Percentiles rank a stretch among this genome's conserved stretches.
phyloP scores from a whole-genome alignment of 1,140 invertebrate species.

The Semibalanus balanoides region DNA sequence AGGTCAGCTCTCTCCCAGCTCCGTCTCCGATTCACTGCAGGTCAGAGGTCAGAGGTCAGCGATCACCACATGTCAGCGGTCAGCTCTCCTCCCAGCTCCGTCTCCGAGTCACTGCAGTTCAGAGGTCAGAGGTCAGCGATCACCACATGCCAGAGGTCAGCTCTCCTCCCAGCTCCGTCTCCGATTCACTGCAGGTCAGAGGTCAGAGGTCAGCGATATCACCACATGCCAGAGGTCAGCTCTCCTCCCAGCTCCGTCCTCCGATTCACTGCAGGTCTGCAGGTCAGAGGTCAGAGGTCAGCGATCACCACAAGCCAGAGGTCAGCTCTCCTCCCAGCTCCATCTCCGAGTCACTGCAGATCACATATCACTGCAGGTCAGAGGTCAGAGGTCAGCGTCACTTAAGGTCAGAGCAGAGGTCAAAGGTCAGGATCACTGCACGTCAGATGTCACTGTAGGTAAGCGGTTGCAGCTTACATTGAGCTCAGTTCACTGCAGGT shows the following conservation, averaged over 20 bases:
- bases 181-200: conserved; percentile 22
- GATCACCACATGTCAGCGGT: background rate
- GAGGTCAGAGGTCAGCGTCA: background rate
- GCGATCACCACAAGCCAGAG: background rate
- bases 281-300: background rate
- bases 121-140: background rate
- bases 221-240: too few species aligned
- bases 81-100: background rate
- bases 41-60: background rate
- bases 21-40: background rate
- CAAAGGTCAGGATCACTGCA: conserved; percentile 26
- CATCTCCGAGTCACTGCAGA: background rate
- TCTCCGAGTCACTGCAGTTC: background rate
- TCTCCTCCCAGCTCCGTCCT: background rate
- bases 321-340: background rate
- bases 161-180: conserved; percentile 26
- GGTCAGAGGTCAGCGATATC: background rate
- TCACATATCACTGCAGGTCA: background rate
- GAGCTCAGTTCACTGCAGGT: background rate
- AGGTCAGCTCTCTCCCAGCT: too few species aligned
- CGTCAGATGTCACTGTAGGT: background rate
- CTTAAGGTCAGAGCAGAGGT: background rate
- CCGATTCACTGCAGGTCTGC: background rate
- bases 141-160: conserved; percentile 20
- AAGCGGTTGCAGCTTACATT: background rate